Percentiles rank a stretch among this genome's conserved stretches.
Evolutionary conservation across 2,888 invertebrate species (phyloP).

Genomic region (Venusia cambrica): DNA sequence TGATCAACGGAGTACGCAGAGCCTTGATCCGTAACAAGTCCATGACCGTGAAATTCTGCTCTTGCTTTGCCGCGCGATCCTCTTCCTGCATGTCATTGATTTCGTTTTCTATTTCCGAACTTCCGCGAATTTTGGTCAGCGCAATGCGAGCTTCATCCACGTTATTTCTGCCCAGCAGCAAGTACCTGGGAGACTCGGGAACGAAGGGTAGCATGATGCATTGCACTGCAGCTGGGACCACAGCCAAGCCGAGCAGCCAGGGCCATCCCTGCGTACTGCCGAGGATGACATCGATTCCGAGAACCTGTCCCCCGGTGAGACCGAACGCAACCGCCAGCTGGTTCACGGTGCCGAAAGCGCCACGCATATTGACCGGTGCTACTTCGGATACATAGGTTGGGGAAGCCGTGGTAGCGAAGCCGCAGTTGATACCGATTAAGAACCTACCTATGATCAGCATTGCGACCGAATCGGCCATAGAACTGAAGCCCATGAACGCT

Average conservation of each 20-base stretch:
- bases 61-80: conserved; percentile 64
- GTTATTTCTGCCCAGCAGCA: conserved; percentile 60
- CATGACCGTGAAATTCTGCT: conserved; percentile 61
- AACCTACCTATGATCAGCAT: conserved; percentile 87
- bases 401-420: conserved; percentile 77
- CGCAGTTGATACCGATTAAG: conserved; percentile 88
- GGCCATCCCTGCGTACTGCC: conserved; percentile 73
- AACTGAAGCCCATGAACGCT: conserved; percentile 84
- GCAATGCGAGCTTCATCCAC: conserved; percentile 62
- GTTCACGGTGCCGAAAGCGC: conserved; percentile 75
- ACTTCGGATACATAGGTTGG: conserved; percentile 77
- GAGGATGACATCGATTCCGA: conserved; percentile 70
- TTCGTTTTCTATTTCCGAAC: conserved; percentile 64
- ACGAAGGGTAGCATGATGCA: conserved; percentile 62
- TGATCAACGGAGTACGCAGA: conserved; percentile 64
- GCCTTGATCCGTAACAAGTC: conserved; percentile 57
- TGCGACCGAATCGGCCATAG: conserved; percentile 83
- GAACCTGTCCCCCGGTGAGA: conserved; percentile 62
- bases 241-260: conserved; percentile 66
- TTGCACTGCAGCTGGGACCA: conserved; percentile 65
- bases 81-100: conserved; percentile 74
- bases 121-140: conserved; percentile 59
- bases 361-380: conserved; percentile 64
- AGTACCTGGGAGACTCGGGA: conserved; percentile 71
- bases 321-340: conserved; percentile 75